Conservation (phyloP, 1,140 invertebrate species). For the Drosophila bifasciata region DNA sequence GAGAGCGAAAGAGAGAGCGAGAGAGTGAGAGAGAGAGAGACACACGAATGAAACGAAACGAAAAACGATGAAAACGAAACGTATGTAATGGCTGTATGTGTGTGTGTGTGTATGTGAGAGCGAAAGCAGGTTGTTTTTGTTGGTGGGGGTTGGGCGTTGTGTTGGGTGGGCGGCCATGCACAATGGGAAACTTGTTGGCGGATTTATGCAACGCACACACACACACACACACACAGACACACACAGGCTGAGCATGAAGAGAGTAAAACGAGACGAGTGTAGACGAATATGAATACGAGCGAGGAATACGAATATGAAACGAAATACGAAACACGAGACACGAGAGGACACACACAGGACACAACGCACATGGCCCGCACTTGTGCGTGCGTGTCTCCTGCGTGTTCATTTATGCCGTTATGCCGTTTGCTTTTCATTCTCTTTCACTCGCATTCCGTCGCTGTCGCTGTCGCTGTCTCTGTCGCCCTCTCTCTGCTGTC, state of each 20-base stretch:
- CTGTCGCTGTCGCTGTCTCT: too few relatives aligned
- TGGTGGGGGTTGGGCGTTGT: conserved; percentile 9
- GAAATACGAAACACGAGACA: not conserved
- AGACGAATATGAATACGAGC: not conserved
- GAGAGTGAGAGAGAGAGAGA: conserved; percentile 14
- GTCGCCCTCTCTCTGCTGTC: not conserved
- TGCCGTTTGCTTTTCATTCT: too few relatives aligned
- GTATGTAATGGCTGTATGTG: conserved; percentile 10
- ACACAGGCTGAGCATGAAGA: not conserved
- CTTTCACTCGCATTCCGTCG: too few relatives aligned
- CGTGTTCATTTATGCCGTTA: not conserved
- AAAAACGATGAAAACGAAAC: conserved; percentile 18
- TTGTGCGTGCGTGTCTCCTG: conserved; percentile 19
- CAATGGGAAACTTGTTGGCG: conserved; percentile 82
- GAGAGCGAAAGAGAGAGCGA: not conserved
- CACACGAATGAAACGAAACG: not conserved
- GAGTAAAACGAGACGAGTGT: not conserved
- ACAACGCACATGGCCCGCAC: conserved; percentile 62
- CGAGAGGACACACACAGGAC: too few relatives aligned
- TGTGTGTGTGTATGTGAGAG: not conserved
- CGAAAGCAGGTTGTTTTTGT: not conserved
- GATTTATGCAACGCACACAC: conserved; percentile 74
- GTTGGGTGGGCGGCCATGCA: conserved; percentile 53
- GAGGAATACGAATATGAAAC: conserved; percentile 4
- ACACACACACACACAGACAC: conserved; percentile 22